Conservation (phyloP, 2,888 invertebrate species). For the Alsophila aescularia region DNA sequence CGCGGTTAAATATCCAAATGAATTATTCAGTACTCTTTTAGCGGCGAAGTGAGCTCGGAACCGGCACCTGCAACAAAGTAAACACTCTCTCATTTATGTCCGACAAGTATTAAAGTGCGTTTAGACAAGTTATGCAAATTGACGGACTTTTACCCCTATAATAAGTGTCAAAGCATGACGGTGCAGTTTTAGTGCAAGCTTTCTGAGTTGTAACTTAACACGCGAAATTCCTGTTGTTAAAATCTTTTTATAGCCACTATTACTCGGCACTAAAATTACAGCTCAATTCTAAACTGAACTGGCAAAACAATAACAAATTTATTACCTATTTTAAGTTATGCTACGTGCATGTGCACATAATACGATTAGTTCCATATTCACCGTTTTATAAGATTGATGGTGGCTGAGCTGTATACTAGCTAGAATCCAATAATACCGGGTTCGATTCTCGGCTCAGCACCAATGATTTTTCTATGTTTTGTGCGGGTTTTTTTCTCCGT, state of each 20-base stretch:
- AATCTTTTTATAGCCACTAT: conserved; percentile 17
- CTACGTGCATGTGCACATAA: too few species aligned
- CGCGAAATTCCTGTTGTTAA: conserved; percentile 7
- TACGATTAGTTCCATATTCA: too few species aligned
- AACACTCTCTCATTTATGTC: conserved; percentile 70
- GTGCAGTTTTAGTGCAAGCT: conserved; percentile 11
- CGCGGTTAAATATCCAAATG: conserved; percentile 76
- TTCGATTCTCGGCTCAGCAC: too few species aligned
- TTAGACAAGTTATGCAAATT: conserved; percentile 57
- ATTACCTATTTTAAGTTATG: too few species aligned
- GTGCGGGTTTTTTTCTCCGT: too few species aligned
- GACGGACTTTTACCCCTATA: conserved; percentile 50
- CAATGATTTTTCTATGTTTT: too few species aligned
- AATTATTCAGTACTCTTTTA: conserved; percentile 80
- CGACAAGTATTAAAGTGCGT: conserved; percentile 52
- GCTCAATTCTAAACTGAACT: too few species aligned
- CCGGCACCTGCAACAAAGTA: conserved; percentile 76
- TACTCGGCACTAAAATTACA: conserved; percentile 7
- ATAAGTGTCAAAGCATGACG: conserved; percentile 29
- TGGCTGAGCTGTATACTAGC: too few species aligned
- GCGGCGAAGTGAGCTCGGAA: conserved; percentile 59
- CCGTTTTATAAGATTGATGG: too few species aligned
- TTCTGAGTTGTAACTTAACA: conserved; percentile 2
- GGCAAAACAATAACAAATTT: too few species aligned
- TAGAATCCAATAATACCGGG: too few species aligned